These are phyloP conservation scores for Promerops cafer DNA, from an alignment of 2,113 vertebrate genomes.

Conservation along the genomic window DNA sequence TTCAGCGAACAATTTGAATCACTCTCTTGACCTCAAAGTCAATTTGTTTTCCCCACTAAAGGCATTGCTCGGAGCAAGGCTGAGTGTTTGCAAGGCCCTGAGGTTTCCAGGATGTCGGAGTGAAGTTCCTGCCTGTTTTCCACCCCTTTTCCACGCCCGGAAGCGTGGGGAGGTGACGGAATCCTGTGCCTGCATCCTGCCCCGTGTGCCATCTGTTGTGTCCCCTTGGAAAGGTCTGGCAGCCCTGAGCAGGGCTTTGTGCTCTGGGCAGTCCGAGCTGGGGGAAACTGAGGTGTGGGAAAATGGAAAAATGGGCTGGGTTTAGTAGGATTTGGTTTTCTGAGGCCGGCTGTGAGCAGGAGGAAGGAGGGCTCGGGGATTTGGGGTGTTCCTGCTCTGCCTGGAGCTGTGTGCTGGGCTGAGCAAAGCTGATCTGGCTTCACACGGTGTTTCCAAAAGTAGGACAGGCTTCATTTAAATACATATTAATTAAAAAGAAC, in stretches of 20 bases:
- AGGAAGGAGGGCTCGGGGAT: not conserved
- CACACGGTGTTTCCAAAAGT: not conserved
- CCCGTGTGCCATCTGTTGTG: not conserved
- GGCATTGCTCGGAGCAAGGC: not conserved
- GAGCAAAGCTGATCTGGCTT: not conserved
- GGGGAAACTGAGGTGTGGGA: not conserved
- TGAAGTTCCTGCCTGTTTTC: not conserved
- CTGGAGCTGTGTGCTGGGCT: not conserved
- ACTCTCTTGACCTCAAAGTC: not conserved
- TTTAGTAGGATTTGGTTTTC: not conserved
- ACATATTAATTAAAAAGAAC: not conserved
- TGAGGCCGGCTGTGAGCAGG: not conserved
- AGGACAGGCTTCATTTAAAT: not conserved
- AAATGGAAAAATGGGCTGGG: not conserved
- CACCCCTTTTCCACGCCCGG: not conserved
- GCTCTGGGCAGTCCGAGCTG: rapidly evolving
- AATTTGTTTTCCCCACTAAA: not conserved
- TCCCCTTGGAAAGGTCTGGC: rapidly evolving
- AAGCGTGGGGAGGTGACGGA: not conserved
- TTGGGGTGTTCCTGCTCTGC: not conserved
- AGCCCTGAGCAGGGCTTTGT: not conserved
- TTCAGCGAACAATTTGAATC: not conserved
- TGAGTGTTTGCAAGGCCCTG: not conserved
- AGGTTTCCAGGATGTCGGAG: not conserved
- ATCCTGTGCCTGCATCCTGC: not conserved